Evolutionary conservation across 2,113 vertebrate species (phyloP).

Genomic region (Tyto alba): DNA sequence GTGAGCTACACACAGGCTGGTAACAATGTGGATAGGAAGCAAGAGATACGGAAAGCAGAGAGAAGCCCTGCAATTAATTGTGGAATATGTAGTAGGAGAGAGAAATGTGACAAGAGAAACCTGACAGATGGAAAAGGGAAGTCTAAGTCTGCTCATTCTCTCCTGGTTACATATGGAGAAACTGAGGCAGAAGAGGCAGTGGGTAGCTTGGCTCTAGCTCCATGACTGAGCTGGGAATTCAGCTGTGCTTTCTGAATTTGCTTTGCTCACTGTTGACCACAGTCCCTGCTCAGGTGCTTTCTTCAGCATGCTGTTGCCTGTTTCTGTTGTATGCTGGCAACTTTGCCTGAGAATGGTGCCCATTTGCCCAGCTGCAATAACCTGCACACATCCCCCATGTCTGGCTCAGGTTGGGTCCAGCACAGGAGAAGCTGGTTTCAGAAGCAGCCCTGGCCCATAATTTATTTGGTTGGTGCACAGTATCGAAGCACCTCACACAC

Average conservation of each 20-base stretch:
- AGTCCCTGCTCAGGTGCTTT: background rate
- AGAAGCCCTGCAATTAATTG: background rate
- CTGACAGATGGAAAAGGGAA: background rate
- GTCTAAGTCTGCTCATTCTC: background rate
- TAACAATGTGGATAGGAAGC: background rate
- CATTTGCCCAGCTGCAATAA: background rate
- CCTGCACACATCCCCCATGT: background rate
- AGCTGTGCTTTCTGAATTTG: background rate
- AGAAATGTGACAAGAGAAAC: background rate
- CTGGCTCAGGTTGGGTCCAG: background rate
- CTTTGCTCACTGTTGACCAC: fast-evolving
- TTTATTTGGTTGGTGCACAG: background rate
- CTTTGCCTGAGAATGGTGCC: background rate
- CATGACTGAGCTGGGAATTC: background rate
- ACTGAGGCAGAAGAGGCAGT: background rate
- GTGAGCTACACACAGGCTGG: background rate
- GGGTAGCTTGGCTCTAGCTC: background rate
- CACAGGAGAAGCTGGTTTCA: background rate
- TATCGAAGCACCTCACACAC: background rate
- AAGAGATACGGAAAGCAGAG: background rate
- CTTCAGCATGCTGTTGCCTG: background rate
- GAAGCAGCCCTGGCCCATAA: background rate
- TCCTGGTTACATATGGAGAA: background rate
- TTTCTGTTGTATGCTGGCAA: background rate
- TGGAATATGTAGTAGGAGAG: background rate